Percentiles rank a stretch among this genome's conserved stretches.
phyloP scores from a whole-genome alignment of 2,888 invertebrate genomes.

The Heterodera filipjevi region DNA sequence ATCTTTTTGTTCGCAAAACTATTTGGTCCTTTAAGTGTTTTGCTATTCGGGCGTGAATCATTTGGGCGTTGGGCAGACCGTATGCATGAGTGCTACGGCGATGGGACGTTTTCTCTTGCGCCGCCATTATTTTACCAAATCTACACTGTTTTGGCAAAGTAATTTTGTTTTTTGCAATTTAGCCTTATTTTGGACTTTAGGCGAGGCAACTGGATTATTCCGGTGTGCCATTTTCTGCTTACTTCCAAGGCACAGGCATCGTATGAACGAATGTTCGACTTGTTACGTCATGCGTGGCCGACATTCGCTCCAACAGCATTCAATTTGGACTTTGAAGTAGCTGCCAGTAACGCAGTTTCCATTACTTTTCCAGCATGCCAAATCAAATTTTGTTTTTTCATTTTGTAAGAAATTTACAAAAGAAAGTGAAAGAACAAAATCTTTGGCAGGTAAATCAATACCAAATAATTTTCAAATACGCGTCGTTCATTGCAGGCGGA shows the following conservation, averaged over 20 bases:
- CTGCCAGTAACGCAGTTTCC: too few species aligned
- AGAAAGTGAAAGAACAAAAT: too few species aligned
- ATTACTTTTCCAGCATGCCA: too few species aligned
- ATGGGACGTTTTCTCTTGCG: slow-evolving; percentile 22
- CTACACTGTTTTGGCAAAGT: slow-evolving; percentile 9
- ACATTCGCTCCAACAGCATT: too few species aligned
- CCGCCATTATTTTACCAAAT: slow-evolving; percentile 26
- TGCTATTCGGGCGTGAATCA: background rate
- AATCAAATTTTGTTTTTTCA: too few species aligned
- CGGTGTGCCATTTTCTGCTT: slow-evolving; percentile 2
- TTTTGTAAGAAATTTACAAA: too few species aligned
- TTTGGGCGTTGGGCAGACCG: slow-evolving; percentile 11
- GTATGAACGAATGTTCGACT: slow-evolving; percentile 16
- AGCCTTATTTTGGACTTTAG: background rate
- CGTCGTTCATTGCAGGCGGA: too few species aligned
- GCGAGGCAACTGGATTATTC: too few species aligned
- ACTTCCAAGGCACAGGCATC: slow-evolving; percentile 21
- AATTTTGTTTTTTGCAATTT: background rate
- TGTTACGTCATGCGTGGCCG: background rate
- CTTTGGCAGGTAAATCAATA: too few species aligned
- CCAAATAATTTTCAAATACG: too few species aligned
- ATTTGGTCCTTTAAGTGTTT: background rate
- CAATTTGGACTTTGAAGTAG: too few species aligned
- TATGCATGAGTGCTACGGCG: slow-evolving; percentile 22
- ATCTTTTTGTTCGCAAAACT: background rate